Evolutionary conservation across 2,888 invertebrate species (phyloP).

Genomic region (Reticulitermes lucifugus): DNA sequence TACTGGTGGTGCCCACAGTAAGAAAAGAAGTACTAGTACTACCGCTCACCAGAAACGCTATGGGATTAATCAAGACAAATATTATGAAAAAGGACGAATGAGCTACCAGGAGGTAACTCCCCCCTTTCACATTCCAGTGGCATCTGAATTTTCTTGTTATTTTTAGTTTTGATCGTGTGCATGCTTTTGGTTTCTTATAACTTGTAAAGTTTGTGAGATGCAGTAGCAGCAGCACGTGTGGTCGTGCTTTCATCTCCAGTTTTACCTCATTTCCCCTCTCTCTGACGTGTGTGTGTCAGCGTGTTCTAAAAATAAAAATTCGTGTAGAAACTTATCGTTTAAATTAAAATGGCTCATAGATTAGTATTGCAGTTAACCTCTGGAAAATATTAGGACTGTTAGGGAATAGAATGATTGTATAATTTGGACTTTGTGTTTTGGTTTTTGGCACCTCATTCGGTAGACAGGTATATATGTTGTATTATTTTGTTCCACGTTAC

Average conservation of each 20-base stretch:
- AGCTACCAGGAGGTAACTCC: slow-evolving; percentile 51
- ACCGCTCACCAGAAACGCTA: slow-evolving; percentile 37
- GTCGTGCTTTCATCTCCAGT: slow-evolving; percentile 21
- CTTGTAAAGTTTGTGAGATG: not conserved
- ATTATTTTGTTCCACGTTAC: too few relatives aligned
- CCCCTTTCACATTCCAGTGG: not conserved
- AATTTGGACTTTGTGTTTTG: too few relatives aligned
- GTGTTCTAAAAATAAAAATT: slow-evolving; percentile 39
- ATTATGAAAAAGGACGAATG: slow-evolving; percentile 48
- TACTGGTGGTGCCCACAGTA: slow-evolving; percentile 74
- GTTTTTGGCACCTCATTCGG: too few relatives aligned
- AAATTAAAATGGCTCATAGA: slow-evolving; percentile 38
- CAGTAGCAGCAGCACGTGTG: slow-evolving; percentile 34
- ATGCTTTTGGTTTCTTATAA: not conserved
- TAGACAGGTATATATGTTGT: too few relatives aligned
- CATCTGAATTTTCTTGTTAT: not conserved
- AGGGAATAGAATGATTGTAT: not conserved
- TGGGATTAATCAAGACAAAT: slow-evolving; percentile 39
- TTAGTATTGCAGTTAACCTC: slow-evolving; percentile 27
- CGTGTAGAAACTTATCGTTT: slow-evolving; percentile 34
- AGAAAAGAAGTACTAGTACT: slow-evolving; percentile 62
- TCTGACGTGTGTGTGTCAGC: slow-evolving; percentile 32
- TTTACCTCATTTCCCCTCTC: slow-evolving; percentile 6
- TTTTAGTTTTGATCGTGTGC: not conserved
- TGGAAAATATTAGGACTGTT: not conserved